Conservation (phyloP, 2,888 invertebrate species). For the Camponotus fellah region DNA sequence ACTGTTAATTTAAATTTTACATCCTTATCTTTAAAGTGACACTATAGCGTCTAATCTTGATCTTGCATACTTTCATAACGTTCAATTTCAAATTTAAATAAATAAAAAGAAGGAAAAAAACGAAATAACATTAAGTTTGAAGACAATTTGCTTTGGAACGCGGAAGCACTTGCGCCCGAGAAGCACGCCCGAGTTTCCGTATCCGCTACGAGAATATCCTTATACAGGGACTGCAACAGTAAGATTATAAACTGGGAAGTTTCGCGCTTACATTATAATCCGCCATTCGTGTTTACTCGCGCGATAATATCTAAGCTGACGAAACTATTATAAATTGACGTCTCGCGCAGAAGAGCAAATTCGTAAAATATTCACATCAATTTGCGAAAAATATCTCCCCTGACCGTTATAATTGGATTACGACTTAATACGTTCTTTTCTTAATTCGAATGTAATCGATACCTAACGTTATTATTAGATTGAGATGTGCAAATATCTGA, state of each 20-base stretch:
- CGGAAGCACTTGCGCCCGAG: constrained; percentile 23
- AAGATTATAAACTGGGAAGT: constrained; percentile 72
- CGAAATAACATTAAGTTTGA: constrained; percentile 25
- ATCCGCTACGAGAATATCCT: constrained; percentile 54
- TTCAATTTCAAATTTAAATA: background rate
- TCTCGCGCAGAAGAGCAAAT: background rate
- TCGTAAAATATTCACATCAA: constrained; percentile 26
- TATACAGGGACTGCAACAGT: constrained; percentile 60
- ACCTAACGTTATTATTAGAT: background rate
- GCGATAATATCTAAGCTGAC: constrained; percentile 47
- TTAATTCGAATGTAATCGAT: background rate
- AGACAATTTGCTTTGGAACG: constrained; percentile 38
- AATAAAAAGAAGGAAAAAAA: constrained; percentile 13
- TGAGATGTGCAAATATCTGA: background rate
- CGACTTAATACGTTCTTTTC: background rate
- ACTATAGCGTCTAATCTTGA: background rate
- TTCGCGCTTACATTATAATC: constrained; percentile 63
- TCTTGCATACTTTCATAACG: background rate
- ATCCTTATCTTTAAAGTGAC: background rate
- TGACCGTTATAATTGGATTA: background rate
- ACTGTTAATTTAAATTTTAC: background rate
- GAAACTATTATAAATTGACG: constrained; percentile 31
- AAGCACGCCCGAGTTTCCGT: constrained; percentile 54
- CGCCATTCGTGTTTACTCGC: constrained; percentile 49
- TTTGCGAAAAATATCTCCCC: background rate